Evolutionary conservation across 92 coral and sea anemone species (phyloP), one percentile per base, ranked within the genome.

Genomic region (Desmophyllum pertusum): DNA sequence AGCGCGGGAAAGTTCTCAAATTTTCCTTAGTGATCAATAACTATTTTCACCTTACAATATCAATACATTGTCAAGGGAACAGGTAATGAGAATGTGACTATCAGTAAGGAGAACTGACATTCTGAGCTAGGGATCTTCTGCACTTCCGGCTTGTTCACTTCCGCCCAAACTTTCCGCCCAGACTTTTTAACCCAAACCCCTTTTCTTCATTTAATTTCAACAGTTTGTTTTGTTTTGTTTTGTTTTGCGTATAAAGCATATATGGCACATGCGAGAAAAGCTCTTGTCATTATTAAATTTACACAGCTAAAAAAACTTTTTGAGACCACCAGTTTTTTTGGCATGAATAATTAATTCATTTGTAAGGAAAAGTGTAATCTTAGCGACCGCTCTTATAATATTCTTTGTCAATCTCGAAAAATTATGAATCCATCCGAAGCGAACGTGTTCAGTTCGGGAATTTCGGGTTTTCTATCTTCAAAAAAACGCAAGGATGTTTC

Each of bases 351-450:
- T 82, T 57, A 57, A 82, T 82, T 53, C 69, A 13, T 27, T 19
- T 23, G n/a, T 45, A 23, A 40, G 67, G 14, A 33, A 53, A 81
- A 39, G 40, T 53, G 5, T 21, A 9, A 43, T 31, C 40, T 27
- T 30, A 59, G 72, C n/a, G 42, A 36, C 33, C 78, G 25, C 39
- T 41, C 57, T 61, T 72, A 6, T 43, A 10, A 59, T 59, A 59
- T 59, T 10, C n/a, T n/a, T n/a, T n/a, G n/a, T n/a, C n/a, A n/a
- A n/a, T n/a, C n/a, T n/a, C 35, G 33, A 59, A 59, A 25, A n/a
- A n/a, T n/a, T n/a, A 82, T 82, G 86, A 82, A 82, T 57, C 86
- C 86, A 7, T 82, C 78, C 17, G 86, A 82, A 23, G 86, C 86
- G 4, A 82, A 82, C 25, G 86, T 82, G n/a, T 72, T 82, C 6